These are phyloP conservation scores for Tetramorium bicarinatum DNA, from an alignment of 2,888 invertebrate species.

Conservation along the genomic window DNA sequence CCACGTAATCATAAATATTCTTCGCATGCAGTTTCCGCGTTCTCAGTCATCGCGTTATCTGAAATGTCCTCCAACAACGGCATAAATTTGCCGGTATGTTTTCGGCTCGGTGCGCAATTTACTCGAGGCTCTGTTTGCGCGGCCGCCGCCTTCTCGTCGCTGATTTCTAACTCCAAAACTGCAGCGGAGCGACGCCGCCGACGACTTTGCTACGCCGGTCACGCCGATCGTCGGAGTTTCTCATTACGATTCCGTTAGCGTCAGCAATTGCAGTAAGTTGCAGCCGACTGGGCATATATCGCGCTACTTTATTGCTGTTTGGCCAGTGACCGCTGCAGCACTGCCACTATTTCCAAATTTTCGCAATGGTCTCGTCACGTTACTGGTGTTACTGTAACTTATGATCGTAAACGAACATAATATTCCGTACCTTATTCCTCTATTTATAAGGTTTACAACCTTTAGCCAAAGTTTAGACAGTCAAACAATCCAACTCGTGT, in stretches of 20 bases:
- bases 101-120: slow-evolving; percentile 64
- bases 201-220: slow-evolving; percentile 71
- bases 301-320: slow-evolving; percentile 72
- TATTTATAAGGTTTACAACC: neutral
- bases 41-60: slow-evolving; percentile 54
- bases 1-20: slow-evolving; percentile 55
- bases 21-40: slow-evolving; percentile 46
- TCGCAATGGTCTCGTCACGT: slow-evolving; percentile 49
- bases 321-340: slow-evolving; percentile 20
- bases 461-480: neutral
- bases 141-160: slow-evolving; percentile 13
- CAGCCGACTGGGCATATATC: slow-evolving; percentile 64
- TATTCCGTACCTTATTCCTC: neutral
- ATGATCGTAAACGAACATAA: slow-evolving; percentile 7
- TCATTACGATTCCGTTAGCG: slow-evolving; percentile 72
- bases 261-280: slow-evolving; percentile 74
- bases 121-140: slow-evolving; percentile 54
- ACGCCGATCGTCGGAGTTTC: slow-evolving; percentile 70
- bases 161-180: slow-evolving; percentile 58
- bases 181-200: slow-evolving; percentile 37
- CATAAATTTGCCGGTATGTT: slow-evolving; percentile 64
- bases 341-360: slow-evolving; percentile 55
- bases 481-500: neutral
- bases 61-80: slow-evolving; percentile 45
- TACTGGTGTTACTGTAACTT: slow-evolving; percentile 3